Evolutionary conservation across 1,140 invertebrate species (phyloP), one percentile per base, ranked within the genome.

Genomic region (Teleogryllus occipitalis): DNA sequence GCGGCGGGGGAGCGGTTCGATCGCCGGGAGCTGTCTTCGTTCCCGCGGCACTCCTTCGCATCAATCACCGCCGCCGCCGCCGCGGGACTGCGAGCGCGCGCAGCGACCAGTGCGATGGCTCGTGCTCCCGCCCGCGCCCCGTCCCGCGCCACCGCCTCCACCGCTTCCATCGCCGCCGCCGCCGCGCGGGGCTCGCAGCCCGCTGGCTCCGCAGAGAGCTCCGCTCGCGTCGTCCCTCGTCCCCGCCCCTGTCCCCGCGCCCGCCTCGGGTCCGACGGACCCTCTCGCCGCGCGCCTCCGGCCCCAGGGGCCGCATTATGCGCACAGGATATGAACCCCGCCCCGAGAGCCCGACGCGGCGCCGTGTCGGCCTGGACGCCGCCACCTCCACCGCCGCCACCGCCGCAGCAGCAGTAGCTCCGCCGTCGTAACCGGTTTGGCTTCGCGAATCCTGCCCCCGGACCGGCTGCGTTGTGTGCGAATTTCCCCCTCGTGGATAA

Each of bases 21-120:
- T 65, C 54, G 54, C 54, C 54, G 54, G 54, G 54, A 65, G 54
- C 54, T 65, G 54, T 65, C 54, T 65, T 65, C 54, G 54, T 65
- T 65, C 54, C 54, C 54, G 54, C 54, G 54, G 54, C 54, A 65
- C 54, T 65, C 54, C 54, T 65, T 65, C 54, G 54, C 54, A 65
- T 65, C 54, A 65, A 65, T 65, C 54, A 65, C 54, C 54, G 54
- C 18, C 54, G 54, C 54, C 54, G 54, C 54, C 27, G 27, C 27
- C 54, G 54, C 18, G 54, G 54, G 54, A 18, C 54, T 65, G 54
- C 18, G 54, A 65, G 54, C 54, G 54, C 10, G 54, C 10, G 54
- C 54, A 65, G 54, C 54, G 54, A 65, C 54, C 54, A 65, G 54
- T 65, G 54, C 54, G 10, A 65, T 65, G 54, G 54, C 54, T 65